Evolutionary conservation across 2,113 vertebrate genomes (phyloP), one percentile per base, ranked within the genome.

Genomic region (Dinomys branickii): DNA sequence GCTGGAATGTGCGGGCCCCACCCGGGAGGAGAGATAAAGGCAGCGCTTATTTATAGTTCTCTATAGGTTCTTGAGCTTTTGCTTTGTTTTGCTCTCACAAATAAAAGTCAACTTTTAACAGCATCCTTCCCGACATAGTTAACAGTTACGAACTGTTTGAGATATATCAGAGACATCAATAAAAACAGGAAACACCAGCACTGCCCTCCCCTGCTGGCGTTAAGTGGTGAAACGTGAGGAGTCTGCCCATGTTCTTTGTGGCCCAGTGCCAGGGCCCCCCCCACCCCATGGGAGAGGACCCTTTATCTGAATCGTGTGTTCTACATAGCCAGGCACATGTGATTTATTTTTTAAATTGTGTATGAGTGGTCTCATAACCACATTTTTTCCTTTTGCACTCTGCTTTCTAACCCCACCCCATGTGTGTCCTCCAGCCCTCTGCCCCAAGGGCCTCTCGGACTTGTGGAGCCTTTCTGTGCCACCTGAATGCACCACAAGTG

Each of bases 41-140:
- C 92, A 91, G 83, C 1, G 5, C 80, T 73, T 90, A 84, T 88
- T 95, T 87, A 87, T 93, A 86, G 82, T 59, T 89, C 88, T 67
- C 94, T 88, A 5, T 67, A 47, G 80, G 47, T 44, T 44, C 50
- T 58, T 16, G 41, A 47, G 94, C 63, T 33, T 78, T 47, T 81
- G 91, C 71, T 87, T 82, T 93, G 71, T 94, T 94, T 94, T 91
- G 94, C 86, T 87, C 90, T 86, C 92, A 91, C 80, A 81, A 24
- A 52, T 63, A 38, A 87, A 75, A n/a, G n/a, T 26, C 17, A 26
- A 1, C 41, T 78, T 85, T 84, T n/a, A 63, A 84, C 73, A 33
- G 77, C 17, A 26, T 41, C 89, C 86, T 94, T 95, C 61, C 96
- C 94, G 61, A 41, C 1, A 33, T 5, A 35, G 86, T 44, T 44